Percentiles rank a stretch among this genome's conserved stretches.
These are phyloP conservation scores for Leucoraja ocellata DNA, from an alignment of 2,797 vertebrate genomes.

Conservation along the genomic window DNA sequence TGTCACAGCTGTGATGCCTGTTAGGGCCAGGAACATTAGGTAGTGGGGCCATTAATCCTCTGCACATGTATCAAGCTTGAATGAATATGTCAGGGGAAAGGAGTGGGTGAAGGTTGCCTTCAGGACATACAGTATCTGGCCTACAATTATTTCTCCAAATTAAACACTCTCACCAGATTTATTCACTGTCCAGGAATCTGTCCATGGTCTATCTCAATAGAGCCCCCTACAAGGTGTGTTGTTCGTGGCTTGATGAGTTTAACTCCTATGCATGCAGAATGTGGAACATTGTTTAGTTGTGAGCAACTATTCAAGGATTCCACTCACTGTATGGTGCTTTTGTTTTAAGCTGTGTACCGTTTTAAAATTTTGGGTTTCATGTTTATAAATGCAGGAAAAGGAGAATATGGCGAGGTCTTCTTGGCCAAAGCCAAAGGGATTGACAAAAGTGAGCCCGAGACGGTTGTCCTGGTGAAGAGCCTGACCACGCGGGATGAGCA, in stretches of 20 bases:
- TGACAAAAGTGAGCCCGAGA: slow-evolving; percentile 70
- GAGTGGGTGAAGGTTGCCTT: background rate
- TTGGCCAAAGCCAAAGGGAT: slow-evolving; percentile 81
- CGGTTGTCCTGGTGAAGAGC: slow-evolving; percentile 87
- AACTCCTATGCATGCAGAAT: background rate
- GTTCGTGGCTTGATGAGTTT: background rate
- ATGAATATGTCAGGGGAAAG: background rate
- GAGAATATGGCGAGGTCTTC: slow-evolving; percentile 93
- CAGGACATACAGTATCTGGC: background rate
- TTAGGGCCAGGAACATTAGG: background rate
- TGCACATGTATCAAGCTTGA: background rate
- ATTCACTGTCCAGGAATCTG: background rate
- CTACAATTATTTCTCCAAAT: background rate
- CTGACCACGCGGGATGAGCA: slow-evolving; percentile 82
- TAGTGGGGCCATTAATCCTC: background rate
- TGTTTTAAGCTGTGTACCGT: background rate
- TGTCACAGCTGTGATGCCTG: background rate
- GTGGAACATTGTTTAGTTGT: background rate
- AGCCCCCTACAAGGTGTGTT: background rate
- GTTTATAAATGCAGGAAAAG: slow-evolving; percentile 65
- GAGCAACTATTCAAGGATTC: background rate
- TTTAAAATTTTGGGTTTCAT: background rate
- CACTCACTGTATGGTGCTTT: too few species aligned
- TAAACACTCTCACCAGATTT: background rate
- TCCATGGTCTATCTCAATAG: background rate